Percentiles rank a stretch among this genome's conserved stretches.
phyloP scores from a whole-genome alignment of 2,113 vertebrate genomes.

The Notiomystis cincta region DNA sequence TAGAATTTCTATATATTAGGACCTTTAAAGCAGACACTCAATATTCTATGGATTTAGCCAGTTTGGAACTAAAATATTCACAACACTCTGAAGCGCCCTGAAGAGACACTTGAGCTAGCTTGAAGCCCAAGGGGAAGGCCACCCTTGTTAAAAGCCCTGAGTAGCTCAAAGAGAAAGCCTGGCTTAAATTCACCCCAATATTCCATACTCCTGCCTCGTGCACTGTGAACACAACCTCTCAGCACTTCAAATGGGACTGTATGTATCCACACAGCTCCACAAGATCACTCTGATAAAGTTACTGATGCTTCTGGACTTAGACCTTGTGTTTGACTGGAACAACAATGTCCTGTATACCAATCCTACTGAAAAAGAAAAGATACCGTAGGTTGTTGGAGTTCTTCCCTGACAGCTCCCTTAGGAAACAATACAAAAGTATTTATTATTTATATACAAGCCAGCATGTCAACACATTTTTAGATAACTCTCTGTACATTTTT shows the following conservation, averaged over 20 bases:
- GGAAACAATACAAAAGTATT: slow-evolving; percentile 65
- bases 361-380: not conserved
- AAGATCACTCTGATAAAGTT: not conserved
- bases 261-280: not conserved
- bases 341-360: not conserved
- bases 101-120: not conserved
- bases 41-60: not conserved
- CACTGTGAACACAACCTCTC: not conserved
- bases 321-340: not conserved
- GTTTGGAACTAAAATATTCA: not conserved
- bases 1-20: not conserved
- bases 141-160: not conserved
- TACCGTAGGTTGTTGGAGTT: not conserved
- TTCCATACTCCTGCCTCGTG: not conserved
- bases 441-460: slow-evolving; percentile 67
- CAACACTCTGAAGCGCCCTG: not conserved
- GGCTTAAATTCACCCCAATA: not conserved
- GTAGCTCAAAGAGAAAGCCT: not conserved
- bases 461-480: slow-evolving; percentile 68
- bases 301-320: not conserved
- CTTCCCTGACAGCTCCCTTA: slow-evolving; percentile 58
- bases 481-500: slow-evolving; percentile 40
- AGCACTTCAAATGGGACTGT: not conserved
- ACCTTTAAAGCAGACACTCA: not conserved
- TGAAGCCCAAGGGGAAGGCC: not conserved